Base-by-base conservation (phyloP, 1,140 invertebrate genomes). In the Drosophila lacertosa region DNA sequence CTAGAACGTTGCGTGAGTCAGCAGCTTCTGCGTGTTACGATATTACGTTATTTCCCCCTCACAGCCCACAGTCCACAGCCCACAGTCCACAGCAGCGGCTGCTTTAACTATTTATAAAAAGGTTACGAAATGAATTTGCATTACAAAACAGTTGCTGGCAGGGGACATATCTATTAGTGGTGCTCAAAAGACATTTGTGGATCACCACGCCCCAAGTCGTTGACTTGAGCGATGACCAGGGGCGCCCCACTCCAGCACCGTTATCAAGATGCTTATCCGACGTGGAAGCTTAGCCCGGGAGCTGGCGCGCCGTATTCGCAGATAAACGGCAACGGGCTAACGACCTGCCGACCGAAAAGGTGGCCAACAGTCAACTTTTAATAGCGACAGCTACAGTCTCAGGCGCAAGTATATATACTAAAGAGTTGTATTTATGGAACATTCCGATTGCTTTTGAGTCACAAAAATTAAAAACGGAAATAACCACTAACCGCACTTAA, bases 91-190 rank as follows among this genome's bases (percentile, higher is more conserved):
- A n/a, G n/a, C n/a, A 20, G 37, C 3, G 6, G n/a, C 15, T 18
- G 44, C 22, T 22, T 22, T n/a, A 16, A 39, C 71, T 86, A 80
- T 86, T 81, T 74, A 58, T 81, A 86, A 47, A 67, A 54, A 48
- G 77, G 86, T 84, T 84, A 81, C 81, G 68, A 60, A 74, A 86
- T 74, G 54, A 60, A 84, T 84, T 84, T 86, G 73, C 77, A 84
- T 84, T 77, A 86, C 69, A 84, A 84, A 84, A 70, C 60, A 32
- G 29, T 33, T 32, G 66, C 53, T 63, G 65, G 40, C 42, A 24
- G 35, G 29, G 24, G 18, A 69, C 54, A 42, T 18, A 24, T 65
- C 48, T 65, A 57, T 65, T 70, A 70, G 67, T 47, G 26, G 22
- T 33, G 13, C 15, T 55, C 42, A 50, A 74, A 45, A 68, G 77